Evolutionary conservation across 2,797 vertebrate species (phyloP).

Genomic region (Florisuga fusca): DNA sequence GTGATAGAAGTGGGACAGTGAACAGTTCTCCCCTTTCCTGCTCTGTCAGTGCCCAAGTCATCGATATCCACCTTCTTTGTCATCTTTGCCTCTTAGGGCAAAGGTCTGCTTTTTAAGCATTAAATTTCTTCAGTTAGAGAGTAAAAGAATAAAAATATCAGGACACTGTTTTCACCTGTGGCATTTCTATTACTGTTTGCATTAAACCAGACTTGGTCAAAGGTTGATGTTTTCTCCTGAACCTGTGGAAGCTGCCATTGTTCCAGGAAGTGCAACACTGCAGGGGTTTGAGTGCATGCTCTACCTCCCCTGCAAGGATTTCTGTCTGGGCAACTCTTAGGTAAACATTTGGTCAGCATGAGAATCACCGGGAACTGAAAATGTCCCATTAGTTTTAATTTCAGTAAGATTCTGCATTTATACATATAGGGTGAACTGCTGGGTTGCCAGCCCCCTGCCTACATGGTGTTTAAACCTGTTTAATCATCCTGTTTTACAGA

Average conservation of each 20-base stretch:
- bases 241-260: not conserved
- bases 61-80: not conserved
- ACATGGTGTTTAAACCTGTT: not conserved
- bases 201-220: not conserved
- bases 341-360: not conserved
- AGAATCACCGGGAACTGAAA: not conserved
- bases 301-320: not conserved
- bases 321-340: not conserved
- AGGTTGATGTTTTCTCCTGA: not conserved
- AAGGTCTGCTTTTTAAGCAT: not conserved
- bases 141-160: not conserved
- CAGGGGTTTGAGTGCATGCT: not conserved
- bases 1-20: not conserved
- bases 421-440: not conserved
- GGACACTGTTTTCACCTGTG: not conserved
- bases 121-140: not conserved
- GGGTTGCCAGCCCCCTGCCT: not conserved
- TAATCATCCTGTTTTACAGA: not conserved
- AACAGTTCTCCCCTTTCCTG: not conserved
- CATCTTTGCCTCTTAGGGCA: not conserved
- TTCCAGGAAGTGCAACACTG: not conserved
- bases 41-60: not conserved
- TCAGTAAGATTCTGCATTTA: not conserved
- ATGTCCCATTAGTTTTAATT: not conserved
- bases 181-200: not conserved